These are phyloP conservation scores for Parotia lawesii DNA, from an alignment of 2,113 vertebrate genomes.

Conservation along the genomic window DNA sequence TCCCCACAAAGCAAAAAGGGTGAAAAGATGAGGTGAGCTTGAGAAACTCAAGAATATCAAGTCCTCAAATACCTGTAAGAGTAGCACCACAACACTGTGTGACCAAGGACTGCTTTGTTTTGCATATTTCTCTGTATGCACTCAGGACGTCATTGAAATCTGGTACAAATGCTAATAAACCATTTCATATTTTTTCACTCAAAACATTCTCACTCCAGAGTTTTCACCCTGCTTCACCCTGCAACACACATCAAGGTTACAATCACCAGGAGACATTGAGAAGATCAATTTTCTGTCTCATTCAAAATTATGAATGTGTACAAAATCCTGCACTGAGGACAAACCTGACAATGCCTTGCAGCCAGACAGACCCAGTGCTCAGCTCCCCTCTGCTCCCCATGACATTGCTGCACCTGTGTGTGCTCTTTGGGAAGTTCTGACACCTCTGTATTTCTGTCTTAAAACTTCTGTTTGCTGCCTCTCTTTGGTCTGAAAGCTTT, in stretches of 20 bases:
- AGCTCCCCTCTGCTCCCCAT: background rate
- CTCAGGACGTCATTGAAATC: background rate
- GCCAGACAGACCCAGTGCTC: background rate
- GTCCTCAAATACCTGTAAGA: background rate
- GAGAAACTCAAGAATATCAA: background rate
- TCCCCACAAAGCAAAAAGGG: background rate
- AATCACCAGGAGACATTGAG: background rate
- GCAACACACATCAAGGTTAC: background rate
- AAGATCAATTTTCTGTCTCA: background rate
- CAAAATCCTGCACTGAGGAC: background rate
- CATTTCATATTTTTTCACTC: background rate
- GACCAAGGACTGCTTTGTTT: background rate
- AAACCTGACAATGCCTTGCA: fast-evolving
- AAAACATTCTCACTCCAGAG: background rate
- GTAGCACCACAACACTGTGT: background rate
- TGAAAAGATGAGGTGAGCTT: background rate
- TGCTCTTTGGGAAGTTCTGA: background rate
- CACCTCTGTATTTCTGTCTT: background rate
- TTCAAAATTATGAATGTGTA: background rate
- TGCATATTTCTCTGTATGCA: background rate
- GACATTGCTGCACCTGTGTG: background rate
- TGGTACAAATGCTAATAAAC: background rate
- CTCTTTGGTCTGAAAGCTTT: background rate
- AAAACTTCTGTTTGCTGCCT: background rate
- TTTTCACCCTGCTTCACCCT: background rate